These are phyloP conservation scores for Lochmaea crataegi DNA, from an alignment of 2,888 invertebrate genomes.

Conservation along the genomic window DNA sequence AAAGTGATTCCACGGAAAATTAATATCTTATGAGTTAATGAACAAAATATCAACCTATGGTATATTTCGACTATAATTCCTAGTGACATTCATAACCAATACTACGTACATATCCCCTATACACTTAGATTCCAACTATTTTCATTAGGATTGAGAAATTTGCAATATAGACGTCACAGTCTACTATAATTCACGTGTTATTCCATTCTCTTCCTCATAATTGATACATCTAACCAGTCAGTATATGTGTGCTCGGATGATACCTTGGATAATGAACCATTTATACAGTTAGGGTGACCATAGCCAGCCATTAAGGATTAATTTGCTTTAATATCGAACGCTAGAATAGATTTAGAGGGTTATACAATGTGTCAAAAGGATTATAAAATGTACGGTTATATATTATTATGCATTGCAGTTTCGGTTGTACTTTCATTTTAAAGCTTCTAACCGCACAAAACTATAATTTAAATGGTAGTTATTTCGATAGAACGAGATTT, in stretches of 20 bases:
- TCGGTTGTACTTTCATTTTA: not conserved
- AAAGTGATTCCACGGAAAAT: too few species aligned
- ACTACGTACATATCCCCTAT: not conserved
- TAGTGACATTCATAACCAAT: not conserved
- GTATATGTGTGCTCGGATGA: conserved; percentile 28
- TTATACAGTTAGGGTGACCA: conserved; percentile 31
- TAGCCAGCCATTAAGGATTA: conserved; percentile 33
- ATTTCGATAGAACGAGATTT: too few species aligned
- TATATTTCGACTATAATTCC: not conserved
- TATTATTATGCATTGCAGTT: not conserved
- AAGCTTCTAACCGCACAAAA: not conserved
- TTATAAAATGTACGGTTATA: conserved; percentile 16
- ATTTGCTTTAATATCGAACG: conserved; percentile 27
- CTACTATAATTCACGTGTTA: conserved; percentile 36
- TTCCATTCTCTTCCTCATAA: conserved; percentile 39
- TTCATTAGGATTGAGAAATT: conserved; percentile 14
- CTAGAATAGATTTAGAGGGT: conserved; percentile 24
- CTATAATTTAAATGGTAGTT: not conserved
- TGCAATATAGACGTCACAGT: conserved; percentile 13
- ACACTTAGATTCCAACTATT: conserved; percentile 4
- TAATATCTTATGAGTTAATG: too few species aligned
- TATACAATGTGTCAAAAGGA: conserved; percentile 14
- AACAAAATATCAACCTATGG: too few species aligned
- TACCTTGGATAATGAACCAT: conserved; percentile 40
- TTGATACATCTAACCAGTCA: conserved; percentile 38